Conservation (phyloP, 2,797 vertebrate genomes). For the Lacerta viridis region DNA sequence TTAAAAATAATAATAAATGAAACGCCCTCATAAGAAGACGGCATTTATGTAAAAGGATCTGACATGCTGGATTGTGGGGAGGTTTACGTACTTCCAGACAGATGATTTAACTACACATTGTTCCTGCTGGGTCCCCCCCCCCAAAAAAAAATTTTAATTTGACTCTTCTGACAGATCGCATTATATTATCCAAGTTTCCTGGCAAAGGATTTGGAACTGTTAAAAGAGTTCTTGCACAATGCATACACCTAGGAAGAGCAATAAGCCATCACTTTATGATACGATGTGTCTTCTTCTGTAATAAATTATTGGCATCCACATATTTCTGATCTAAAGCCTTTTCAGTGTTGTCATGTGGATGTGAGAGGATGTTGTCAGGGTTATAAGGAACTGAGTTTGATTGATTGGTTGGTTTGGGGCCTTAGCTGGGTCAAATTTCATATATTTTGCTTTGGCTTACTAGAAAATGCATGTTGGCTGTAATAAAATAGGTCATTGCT, state of each 20-base stretch:
- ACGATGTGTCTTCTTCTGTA: background rate
- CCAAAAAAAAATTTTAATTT: slow-evolving; percentile 29
- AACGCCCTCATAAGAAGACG: background rate
- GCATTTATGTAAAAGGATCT: background rate
- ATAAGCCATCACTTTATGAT: slow-evolving; percentile 34
- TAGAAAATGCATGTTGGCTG: background rate
- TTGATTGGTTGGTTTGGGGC: slow-evolving; percentile 1
- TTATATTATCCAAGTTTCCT: slow-evolving; percentile 16
- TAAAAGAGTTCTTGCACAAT: background rate
- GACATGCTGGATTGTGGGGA: background rate
- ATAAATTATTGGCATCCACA: background rate
- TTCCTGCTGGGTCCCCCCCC: background rate
- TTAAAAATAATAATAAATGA: slow-evolving; percentile 2
- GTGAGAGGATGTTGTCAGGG: background rate
- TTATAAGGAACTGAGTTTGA: background rate
- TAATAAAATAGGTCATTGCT: background rate
- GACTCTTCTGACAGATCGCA: background rate
- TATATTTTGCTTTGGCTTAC: background rate
- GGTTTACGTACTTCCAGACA: background rate
- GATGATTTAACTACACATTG: slow-evolving; percentile 24
- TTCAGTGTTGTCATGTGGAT: slow-evolving; percentile 4
- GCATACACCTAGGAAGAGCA: slow-evolving; percentile 17
- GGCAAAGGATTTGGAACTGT: slow-evolving; percentile 9
- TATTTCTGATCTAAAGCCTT: slow-evolving; percentile 26
- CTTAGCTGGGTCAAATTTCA: slow-evolving; percentile 11